Conservation (phyloP, 2,113 vertebrate genomes). For the Micronisus gabar region DNA sequence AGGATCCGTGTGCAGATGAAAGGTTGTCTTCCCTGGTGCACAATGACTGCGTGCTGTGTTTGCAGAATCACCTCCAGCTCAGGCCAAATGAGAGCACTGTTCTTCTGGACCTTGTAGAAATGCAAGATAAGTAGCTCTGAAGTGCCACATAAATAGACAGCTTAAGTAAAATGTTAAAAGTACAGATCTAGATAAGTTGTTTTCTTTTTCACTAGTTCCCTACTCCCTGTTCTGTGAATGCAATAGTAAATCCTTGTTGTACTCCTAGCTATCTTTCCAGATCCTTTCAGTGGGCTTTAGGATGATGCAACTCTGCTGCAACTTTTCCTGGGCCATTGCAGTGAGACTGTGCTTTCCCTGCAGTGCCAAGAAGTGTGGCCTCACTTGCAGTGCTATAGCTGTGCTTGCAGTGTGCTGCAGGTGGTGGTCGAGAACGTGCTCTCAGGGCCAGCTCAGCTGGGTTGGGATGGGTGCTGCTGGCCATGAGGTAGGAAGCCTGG, state of each 20-base stretch:
- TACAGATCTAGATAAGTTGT: background rate
- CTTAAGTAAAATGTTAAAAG: background rate
- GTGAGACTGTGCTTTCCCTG: background rate
- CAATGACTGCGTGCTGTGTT: background rate
- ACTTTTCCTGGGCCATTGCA: background rate
- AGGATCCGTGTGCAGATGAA: background rate
- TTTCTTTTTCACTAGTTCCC: background rate
- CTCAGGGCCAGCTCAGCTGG: background rate
- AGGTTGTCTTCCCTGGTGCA: background rate
- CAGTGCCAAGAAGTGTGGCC: background rate
- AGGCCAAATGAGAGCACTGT: background rate
- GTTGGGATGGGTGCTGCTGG: background rate
- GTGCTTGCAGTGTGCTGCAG: background rate
- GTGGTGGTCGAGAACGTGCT: background rate
- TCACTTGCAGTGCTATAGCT: background rate
- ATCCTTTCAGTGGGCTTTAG: background rate
- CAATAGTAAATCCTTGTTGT: background rate
- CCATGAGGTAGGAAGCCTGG: background rate
- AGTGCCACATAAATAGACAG: background rate
- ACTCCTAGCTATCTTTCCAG: background rate
- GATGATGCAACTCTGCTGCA: background rate
- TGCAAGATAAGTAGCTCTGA: background rate
- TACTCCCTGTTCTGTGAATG: background rate
- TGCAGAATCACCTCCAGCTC: background rate
- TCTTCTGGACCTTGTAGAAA: background rate